These are phyloP conservation scores for Narcine bancroftii DNA, from an alignment of 2,113 vertebrate genomes.

Conservation along the genomic window DNA sequence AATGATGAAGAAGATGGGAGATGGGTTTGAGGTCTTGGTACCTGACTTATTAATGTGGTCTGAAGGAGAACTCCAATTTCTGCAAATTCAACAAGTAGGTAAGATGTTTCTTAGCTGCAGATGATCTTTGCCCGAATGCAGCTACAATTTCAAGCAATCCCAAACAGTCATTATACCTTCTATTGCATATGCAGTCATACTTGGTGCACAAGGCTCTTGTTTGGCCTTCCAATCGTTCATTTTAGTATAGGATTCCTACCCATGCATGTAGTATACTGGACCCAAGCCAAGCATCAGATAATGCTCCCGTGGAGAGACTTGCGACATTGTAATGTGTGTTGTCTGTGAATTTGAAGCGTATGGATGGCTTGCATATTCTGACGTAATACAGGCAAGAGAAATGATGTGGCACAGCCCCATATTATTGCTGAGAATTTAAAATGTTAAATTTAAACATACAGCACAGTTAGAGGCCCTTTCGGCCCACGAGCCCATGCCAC, in stretches of 20 bases:
- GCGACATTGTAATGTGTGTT: too few relatives aligned
- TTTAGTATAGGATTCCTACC: background rate
- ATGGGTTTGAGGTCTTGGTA: too few relatives aligned
- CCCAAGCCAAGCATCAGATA: too few relatives aligned
- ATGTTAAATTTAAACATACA: too few relatives aligned
- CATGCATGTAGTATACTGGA: too few relatives aligned
- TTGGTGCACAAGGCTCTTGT: background rate
- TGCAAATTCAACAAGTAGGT: background rate
- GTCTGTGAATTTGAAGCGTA: background rate
- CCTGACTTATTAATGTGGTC: background rate
- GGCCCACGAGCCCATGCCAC: too few relatives aligned
- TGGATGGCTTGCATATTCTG: background rate
- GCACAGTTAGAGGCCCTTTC: too few relatives aligned
- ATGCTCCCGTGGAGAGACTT: too few relatives aligned
- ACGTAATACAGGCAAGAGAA: background rate
- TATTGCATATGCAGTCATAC: background rate
- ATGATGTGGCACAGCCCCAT: background rate
- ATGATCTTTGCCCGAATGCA: background rate
- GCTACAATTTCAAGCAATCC: background rate
- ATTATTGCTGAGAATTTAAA: too few relatives aligned
- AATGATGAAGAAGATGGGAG: too few relatives aligned
- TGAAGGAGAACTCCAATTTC: background rate
- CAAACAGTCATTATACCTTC: background rate
- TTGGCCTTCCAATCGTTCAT: background rate
- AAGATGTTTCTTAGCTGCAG: too few relatives aligned